Evolutionary conservation across 2,888 invertebrate species (phyloP).

Genomic region (Nomada fucata): DNA sequence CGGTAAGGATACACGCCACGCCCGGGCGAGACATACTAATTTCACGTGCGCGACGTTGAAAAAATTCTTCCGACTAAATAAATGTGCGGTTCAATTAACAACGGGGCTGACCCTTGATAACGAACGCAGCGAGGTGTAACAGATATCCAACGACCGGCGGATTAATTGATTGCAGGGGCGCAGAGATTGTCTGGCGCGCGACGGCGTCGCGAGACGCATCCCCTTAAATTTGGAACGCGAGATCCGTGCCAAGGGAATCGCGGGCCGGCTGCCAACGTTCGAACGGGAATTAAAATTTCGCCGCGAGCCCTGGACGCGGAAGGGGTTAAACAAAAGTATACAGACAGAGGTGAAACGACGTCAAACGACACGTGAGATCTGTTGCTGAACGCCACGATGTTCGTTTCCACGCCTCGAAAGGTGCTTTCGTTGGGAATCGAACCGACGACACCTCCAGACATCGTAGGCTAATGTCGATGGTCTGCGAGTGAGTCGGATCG

Average conservation of each 20-base stretch:
- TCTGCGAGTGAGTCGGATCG: slow-evolving; percentile 22
- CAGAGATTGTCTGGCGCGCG: slow-evolving; percentile 50
- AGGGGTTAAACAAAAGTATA: slow-evolving; percentile 6
- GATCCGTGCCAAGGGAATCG: slow-evolving; percentile 54
- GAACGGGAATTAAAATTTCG: slow-evolving; percentile 66
- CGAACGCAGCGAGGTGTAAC: too few relatives aligned
- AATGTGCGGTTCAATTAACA: not conserved
- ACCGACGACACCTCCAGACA: slow-evolving; percentile 30
- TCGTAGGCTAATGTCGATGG: not conserved
- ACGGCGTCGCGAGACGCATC: slow-evolving; percentile 30
- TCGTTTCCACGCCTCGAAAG: not conserved
- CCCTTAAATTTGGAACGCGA: slow-evolving; percentile 56
- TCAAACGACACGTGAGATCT: slow-evolving; percentile 62
- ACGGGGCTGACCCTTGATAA: too few relatives aligned
- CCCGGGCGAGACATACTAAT: not conserved
- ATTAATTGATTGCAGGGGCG: slow-evolving; percentile 44
- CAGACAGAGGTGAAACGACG: not conserved
- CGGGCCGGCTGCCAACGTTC: slow-evolving; percentile 59
- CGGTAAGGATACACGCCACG: slow-evolving; percentile 18
- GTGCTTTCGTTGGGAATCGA: not conserved
- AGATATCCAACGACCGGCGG: not conserved
- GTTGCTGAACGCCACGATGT: slow-evolving; percentile 9
- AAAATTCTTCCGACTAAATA: not conserved
- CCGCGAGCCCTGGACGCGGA: slow-evolving; percentile 23
- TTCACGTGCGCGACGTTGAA: not conserved